phyloP scores from a whole-genome alignment of 2,888 invertebrate genomes.

The Torymus auratus region DNA sequence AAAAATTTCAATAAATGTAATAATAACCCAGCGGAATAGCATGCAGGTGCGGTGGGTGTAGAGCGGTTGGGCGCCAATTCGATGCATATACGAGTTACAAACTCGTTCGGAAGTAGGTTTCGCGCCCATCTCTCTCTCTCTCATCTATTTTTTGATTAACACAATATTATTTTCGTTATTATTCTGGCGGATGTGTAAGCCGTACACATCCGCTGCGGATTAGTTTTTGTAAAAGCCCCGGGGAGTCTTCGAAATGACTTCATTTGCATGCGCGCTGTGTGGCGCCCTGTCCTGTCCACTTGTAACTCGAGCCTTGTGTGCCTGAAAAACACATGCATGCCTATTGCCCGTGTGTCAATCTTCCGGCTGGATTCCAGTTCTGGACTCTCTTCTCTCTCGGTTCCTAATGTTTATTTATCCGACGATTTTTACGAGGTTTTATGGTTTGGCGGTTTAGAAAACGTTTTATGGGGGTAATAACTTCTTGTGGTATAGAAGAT shows the following conservation, averaged over 20 bases:
- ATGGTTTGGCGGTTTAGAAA: no score
- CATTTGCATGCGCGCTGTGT: constrained; percentile 47
- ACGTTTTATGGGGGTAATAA: no score
- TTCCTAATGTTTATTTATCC: no score
- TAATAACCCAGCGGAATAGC: neutral
- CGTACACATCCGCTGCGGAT: constrained; percentile 32
- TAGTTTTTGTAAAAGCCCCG: constrained; percentile 56
- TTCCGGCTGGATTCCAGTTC: no score
- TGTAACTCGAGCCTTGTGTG: constrained; percentile 8
- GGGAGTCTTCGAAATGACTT: constrained; percentile 56
- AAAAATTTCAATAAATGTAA: no score
- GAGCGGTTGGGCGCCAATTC: neutral
- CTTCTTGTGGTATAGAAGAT: no score
- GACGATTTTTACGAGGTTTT: no score
- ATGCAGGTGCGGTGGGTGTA: neutral
- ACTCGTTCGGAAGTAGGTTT: constrained; percentile 35
- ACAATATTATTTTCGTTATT: constrained; percentile 55
- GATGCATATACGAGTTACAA: constrained; percentile 19
- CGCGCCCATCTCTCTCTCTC: neutral
- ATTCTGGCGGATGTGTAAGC: constrained; percentile 20
- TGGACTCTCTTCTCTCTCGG: no score
- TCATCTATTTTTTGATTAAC: constrained; percentile 55
- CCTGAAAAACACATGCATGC: no score
- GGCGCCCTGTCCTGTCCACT: neutral
- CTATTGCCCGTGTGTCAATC: no score